Percentiles rank a stretch among this genome's conserved stretches.
Conservation (phyloP, 2,888 invertebrate species). For the Euplexia lucipara region DNA sequence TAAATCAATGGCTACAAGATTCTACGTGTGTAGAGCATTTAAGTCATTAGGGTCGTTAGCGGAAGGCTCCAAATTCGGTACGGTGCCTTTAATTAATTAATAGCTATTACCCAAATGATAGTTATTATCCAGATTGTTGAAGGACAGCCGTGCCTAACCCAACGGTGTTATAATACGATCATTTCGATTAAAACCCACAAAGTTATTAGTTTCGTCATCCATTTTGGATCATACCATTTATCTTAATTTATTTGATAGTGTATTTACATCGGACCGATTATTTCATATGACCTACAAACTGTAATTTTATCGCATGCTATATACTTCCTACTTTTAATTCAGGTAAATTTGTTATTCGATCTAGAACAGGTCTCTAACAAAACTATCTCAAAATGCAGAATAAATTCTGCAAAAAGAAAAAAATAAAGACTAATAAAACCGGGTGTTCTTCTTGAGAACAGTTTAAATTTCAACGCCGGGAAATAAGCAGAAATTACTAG, state of each 20-base stretch:
- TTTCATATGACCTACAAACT: slow-evolving; percentile 32
- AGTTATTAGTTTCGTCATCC: slow-evolving; percentile 57
- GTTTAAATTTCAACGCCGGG: slow-evolving; percentile 44
- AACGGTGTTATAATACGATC: slow-evolving; percentile 63
- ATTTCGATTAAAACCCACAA: slow-evolving; percentile 55
- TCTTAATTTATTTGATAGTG: slow-evolving; percentile 37
- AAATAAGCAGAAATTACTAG: slow-evolving; percentile 58
- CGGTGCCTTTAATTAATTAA: slow-evolving; percentile 85
- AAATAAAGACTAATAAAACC: slow-evolving; percentile 42
- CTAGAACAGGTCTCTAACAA: slow-evolving; percentile 1
- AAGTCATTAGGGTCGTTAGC: slow-evolving; percentile 83
- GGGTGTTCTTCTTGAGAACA: slow-evolving; percentile 44
- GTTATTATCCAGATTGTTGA: slow-evolving; percentile 76
- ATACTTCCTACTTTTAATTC: slow-evolving; percentile 15
- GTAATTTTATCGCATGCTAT: slow-evolving; percentile 25
- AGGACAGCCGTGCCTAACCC: slow-evolving; percentile 68
- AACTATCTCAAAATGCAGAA: slow-evolving; percentile 24
- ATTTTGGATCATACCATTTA: slow-evolving; percentile 32
- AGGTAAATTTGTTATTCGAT: slow-evolving; percentile 18
- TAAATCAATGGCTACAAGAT: slow-evolving; percentile 83
- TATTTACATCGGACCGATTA: slow-evolving; percentile 38
- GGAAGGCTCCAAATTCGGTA: slow-evolving; percentile 80
- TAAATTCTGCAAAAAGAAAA: slow-evolving; percentile 48
- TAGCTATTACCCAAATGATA: slow-evolving; percentile 82
- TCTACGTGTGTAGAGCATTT: slow-evolving; percentile 81